A percentile compares a stretch with the other conserved stretches of the same genome.
These are phyloP conservation scores for Myoxocephalus aenaeus DNA, from an alignment of 2,797 vertebrate species.

Conservation along the genomic window DNA sequence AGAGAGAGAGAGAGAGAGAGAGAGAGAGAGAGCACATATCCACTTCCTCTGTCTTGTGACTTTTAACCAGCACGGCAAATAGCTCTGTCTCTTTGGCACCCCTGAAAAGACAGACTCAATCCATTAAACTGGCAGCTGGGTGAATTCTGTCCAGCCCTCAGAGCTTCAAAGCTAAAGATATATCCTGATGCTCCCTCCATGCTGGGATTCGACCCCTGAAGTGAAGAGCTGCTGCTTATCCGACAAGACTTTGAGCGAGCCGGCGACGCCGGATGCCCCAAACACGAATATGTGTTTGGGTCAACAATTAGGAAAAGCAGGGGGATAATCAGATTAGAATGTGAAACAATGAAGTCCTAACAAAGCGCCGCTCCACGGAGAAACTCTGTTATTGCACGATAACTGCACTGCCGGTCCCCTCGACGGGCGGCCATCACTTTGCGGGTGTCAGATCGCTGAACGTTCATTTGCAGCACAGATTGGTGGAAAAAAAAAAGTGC, in stretches of 20 bases:
- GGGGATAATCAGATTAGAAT: conserved; percentile 23
- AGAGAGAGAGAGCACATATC: conserved; percentile 15
- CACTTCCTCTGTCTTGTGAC: conserved; percentile 30
- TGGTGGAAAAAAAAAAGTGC: background rate
- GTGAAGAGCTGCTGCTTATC: conserved; percentile 52
- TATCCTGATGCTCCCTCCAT: conserved; percentile 61
- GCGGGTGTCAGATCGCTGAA: conserved; percentile 25
- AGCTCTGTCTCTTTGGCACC: conserved; percentile 57
- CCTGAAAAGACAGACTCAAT: conserved; percentile 65
- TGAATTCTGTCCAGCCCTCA: conserved; percentile 66
- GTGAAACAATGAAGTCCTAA: conserved; percentile 24
- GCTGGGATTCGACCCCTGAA: conserved; percentile 58
- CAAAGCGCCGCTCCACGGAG: conserved; percentile 15
- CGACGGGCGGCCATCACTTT: conserved; percentile 11
- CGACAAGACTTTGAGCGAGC: conserved; percentile 26
- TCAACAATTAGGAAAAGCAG: conserved; percentile 16
- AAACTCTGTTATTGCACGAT: conserved; percentile 22
- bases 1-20: background rate
- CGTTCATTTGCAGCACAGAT: conserved; percentile 32
- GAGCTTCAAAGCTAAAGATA: conserved; percentile 75
- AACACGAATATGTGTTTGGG: too few relatives aligned
- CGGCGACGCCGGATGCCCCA: conserved; percentile 30
- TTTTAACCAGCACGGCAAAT: conserved; percentile 66
- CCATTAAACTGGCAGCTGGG: conserved; percentile 75
- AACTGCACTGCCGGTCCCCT: conserved; percentile 12